These are phyloP conservation scores for Scaptomyza montana DNA, from an alignment of 1,140 invertebrate species.

Conservation along the genomic window DNA sequence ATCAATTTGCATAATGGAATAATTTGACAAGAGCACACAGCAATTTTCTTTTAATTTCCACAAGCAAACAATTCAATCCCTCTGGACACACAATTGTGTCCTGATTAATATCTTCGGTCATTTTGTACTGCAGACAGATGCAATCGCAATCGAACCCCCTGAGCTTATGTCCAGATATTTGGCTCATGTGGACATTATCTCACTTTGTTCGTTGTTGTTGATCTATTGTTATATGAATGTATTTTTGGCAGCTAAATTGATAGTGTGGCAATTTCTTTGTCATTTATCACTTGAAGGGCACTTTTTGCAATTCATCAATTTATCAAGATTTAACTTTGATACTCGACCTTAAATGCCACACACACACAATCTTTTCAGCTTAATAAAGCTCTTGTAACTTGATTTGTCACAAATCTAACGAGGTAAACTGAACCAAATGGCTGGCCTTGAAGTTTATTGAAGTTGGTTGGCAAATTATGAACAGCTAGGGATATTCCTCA, in stretches of 20 bases:
- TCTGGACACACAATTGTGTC: neutral
- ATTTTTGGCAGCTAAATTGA: neutral
- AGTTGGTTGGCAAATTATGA: no score
- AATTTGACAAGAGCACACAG: conserved; percentile 42
- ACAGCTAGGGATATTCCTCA: no score
- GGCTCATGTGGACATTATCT: neutral
- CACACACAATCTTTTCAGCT: conserved; percentile 20
- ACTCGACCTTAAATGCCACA: conserved; percentile 57
- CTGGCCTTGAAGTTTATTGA: neutral
- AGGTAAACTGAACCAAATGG: neutral
- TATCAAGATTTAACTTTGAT: conserved; percentile 74
- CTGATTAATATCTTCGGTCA: conserved; percentile 3
- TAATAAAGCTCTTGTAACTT: conserved; percentile 44
- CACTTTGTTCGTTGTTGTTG: conserved; percentile 19
- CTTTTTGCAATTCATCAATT: conserved; percentile 75
- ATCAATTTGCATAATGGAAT: conserved; percentile 37
- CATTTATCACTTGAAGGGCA: conserved; percentile 72
- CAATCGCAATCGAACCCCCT: conserved; percentile 4
- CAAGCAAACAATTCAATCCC: conserved; percentile 10
- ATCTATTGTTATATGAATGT: conserved; percentile 6
- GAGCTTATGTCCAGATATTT: neutral
- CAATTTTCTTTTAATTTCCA: conserved; percentile 61
- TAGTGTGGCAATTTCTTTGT: conserved; percentile 61
- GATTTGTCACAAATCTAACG: conserved; percentile 22
- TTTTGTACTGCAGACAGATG: conserved; percentile 32